Conservation (phyloP, 2,113 vertebrate species). For the Psophia crepitans region DNA sequence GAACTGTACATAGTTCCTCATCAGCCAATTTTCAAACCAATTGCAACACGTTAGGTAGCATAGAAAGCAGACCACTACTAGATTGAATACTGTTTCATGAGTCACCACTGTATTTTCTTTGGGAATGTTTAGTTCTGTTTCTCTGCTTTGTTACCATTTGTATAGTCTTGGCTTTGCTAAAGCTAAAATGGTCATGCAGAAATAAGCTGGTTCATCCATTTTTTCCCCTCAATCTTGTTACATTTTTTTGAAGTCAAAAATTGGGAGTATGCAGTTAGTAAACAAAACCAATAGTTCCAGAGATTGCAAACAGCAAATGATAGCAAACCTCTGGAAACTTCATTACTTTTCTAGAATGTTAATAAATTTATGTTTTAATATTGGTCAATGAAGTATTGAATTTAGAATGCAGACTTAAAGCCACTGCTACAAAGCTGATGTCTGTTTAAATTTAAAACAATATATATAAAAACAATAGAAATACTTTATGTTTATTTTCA, state of each 20-base stretch:
- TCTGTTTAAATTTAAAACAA: background rate
- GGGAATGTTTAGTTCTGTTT: background rate
- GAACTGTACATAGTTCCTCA: background rate
- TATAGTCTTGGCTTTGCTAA: background rate
- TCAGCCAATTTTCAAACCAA: background rate
- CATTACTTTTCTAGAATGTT: background rate
- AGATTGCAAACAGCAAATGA: background rate
- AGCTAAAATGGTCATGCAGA: background rate
- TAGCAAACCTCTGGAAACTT: background rate
- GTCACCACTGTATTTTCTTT: background rate
- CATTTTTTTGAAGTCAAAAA: background rate
- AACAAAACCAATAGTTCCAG: background rate
- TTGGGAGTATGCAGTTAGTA: background rate
- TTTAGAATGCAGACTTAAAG: background rate
- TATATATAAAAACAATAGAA: background rate
- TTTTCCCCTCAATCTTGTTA: background rate
- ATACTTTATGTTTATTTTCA: background rate
- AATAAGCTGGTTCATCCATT: background rate
- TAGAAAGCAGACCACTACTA: background rate
- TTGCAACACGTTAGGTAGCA: background rate
- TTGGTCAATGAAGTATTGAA: background rate
- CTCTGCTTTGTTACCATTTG: background rate
- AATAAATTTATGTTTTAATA: background rate
- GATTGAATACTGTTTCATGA: background rate
- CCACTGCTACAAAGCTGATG: background rate